Conservation (phyloP, 1,140 invertebrate genomes). For the Galleria mellonella region DNA sequence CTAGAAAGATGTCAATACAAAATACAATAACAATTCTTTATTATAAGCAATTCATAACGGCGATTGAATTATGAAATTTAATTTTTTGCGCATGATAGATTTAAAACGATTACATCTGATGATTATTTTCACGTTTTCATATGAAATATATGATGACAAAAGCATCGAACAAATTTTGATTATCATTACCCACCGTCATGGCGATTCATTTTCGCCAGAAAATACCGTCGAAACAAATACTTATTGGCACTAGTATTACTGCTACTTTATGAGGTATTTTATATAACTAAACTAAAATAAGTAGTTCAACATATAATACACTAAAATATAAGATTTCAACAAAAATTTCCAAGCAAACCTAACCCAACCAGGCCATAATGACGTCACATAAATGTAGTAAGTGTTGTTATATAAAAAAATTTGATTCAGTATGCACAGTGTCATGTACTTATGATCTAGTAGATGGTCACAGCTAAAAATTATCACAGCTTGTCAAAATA, state of each 20-base stretch:
- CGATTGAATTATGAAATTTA: too few relatives aligned
- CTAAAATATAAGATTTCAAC: slow-evolving; percentile 79
- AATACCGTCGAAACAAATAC: slow-evolving; percentile 66
- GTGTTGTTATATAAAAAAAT: slow-evolving; percentile 39
- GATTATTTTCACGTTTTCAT: too few relatives aligned
- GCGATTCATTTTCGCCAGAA: slow-evolving; percentile 84
- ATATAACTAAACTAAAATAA: slow-evolving; percentile 73
- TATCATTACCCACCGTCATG: slow-evolving; percentile 84
- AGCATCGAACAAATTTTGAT: slow-evolving; percentile 73
- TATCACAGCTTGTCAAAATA: too few relatives aligned
- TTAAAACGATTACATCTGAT: too few relatives aligned
- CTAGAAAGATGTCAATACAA: slow-evolving; percentile 75
- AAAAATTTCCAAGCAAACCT: slow-evolving; percentile 81
- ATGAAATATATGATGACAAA: slow-evolving; percentile 59
- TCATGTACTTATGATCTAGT: too few relatives aligned
- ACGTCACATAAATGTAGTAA: slow-evolving; percentile 76
- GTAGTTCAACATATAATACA: slow-evolving; percentile 77
- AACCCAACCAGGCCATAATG: slow-evolving; percentile 83
- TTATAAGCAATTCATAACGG: too few relatives aligned
- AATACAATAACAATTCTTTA: slow-evolving; percentile 18
- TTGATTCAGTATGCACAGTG: too few relatives aligned
- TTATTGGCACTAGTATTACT: slow-evolving; percentile 62
- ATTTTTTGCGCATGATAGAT: too few relatives aligned
- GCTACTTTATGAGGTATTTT: slow-evolving; percentile 62
- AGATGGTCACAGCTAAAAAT: too few relatives aligned